Base-by-base conservation (phyloP, 2,888 invertebrate genomes). In the Caenorhabditis sulstoni region DNA sequence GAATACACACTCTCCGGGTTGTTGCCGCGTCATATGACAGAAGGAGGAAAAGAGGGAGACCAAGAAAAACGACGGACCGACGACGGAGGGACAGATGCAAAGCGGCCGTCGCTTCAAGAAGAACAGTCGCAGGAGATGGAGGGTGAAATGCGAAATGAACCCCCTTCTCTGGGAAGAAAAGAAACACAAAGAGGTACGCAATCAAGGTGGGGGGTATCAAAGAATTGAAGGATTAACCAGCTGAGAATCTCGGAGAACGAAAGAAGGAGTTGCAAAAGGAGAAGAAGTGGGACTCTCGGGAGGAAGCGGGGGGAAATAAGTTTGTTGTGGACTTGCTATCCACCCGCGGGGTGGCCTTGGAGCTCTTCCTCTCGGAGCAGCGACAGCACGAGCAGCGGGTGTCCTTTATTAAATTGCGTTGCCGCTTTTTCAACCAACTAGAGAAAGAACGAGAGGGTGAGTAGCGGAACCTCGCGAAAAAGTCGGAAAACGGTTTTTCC, bases 11-110 rank as follows among this genome's bases (percentile, higher is more conserved):
- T 35, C 45, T 53, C 35, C 29, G 29, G 29, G 29, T 29, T 29
- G 58, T 22, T 50, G 29, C 58, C 68, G 52, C 70, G 62, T 70
- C 70, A 70, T 62, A 70, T 70, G 70, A 70, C 70, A 39, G 41
- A 11, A 41, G 35, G 35, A 53, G 20, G 16, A 20, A 53, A n/a
- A 16, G 53, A 23, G 70, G 62, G 37, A 61, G 61, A 53, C 53
- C 70, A 59, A 61, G 62, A 57, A 71, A 71, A 55, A 39, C 45
- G 47, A 18, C 14, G 49, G 53, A 55, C 61, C 61, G 70, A 61
- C 70, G 23, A 29, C 29, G 29, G 29, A 29, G 7, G 29, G 4
- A 29, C 70, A 70, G 70, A 70, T 61, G 70, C 45, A 16, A 29
- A 58, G 57, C 65, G 65, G 39, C 23, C 23, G 59, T 44, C 59